A percentile compares a stretch with the other conserved stretches of the same genome.
Conservation (phyloP, 2,797 vertebrate species). For the Ispidina picta region DNA sequence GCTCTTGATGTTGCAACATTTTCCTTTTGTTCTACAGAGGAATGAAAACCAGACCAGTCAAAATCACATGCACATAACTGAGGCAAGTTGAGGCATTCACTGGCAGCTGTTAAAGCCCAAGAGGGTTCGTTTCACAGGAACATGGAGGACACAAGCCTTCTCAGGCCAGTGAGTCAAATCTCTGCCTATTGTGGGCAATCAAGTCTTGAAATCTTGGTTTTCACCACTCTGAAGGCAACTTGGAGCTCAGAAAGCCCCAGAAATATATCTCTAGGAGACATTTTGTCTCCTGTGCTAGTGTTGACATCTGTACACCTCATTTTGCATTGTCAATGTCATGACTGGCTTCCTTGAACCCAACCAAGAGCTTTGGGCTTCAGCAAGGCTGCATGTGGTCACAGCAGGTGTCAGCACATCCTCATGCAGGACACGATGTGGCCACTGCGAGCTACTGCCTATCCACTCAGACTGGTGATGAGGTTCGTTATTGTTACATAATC, state of each 20-base stretch:
- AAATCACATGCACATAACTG: not conserved
- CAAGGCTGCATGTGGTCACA: not conserved
- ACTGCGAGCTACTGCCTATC: fast-evolving
- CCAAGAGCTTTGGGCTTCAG: not conserved
- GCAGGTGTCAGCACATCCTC: not conserved
- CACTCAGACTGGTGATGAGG: fast-evolving
- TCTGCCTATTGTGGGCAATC: not conserved
- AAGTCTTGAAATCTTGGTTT: not conserved
- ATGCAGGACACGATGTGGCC: fast-evolving
- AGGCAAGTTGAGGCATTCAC: not conserved
- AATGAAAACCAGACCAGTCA: not conserved
- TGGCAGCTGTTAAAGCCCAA: not conserved
- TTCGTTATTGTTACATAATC: not conserved
- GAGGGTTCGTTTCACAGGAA: not conserved
- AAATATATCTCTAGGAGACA: not conserved
- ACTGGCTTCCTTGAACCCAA: not conserved
- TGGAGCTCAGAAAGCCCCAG: not conserved
- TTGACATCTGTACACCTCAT: fast-evolving
- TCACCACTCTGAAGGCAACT: not conserved
- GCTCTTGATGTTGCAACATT: not conserved
- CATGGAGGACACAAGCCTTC: not conserved
- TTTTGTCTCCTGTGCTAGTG: not conserved
- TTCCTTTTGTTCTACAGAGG: not conserved
- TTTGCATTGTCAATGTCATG: not conserved
- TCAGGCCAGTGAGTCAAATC: not conserved